Evolutionary conservation across 2,888 invertebrate species (phyloP).

Genomic region (Aphodius sticticus): DNA sequence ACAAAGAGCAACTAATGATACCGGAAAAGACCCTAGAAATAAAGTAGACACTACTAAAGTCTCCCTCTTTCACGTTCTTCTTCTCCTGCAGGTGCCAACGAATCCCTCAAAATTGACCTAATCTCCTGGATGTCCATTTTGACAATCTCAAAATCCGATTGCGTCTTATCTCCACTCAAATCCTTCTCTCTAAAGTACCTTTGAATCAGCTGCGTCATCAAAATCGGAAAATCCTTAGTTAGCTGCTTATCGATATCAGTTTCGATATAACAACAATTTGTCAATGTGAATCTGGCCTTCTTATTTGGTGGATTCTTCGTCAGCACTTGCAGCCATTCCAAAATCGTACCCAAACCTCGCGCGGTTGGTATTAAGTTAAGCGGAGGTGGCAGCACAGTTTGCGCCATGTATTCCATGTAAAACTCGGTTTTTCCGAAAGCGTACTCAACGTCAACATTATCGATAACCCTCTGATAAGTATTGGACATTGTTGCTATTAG

Average conservation of each 20-base stretch:
- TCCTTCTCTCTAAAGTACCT: constrained; percentile 67
- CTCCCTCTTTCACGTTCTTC: background rate
- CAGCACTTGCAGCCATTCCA: constrained; percentile 62
- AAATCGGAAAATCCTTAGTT: constrained; percentile 62
- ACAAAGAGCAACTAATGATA: background rate
- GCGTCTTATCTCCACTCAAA: constrained; percentile 52
- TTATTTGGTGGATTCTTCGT: constrained; percentile 54
- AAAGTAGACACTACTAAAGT: background rate
- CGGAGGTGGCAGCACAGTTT: constrained; percentile 74
- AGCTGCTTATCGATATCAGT: constrained; percentile 58
- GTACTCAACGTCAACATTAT: constrained; percentile 78
- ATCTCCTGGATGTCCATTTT: constrained; percentile 61
- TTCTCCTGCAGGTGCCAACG: constrained; percentile 24
- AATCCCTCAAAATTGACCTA: constrained; percentile 51
- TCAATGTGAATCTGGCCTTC: constrained; percentile 61
- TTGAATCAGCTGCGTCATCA: constrained; percentile 69
- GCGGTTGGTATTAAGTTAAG: constrained; percentile 74
- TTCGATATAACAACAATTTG: constrained; percentile 56
- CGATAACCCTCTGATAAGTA: constrained; percentile 74
- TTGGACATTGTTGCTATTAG: constrained; percentile 81
- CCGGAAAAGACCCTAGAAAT: background rate
- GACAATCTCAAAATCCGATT: constrained; percentile 60
- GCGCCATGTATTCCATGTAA: constrained; percentile 76
- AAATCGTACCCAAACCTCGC: constrained; percentile 60
- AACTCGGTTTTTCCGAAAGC: constrained; percentile 78